Conservation (phyloP, 1,140 invertebrate species). For the Aphelinus atriplicis region DNA sequence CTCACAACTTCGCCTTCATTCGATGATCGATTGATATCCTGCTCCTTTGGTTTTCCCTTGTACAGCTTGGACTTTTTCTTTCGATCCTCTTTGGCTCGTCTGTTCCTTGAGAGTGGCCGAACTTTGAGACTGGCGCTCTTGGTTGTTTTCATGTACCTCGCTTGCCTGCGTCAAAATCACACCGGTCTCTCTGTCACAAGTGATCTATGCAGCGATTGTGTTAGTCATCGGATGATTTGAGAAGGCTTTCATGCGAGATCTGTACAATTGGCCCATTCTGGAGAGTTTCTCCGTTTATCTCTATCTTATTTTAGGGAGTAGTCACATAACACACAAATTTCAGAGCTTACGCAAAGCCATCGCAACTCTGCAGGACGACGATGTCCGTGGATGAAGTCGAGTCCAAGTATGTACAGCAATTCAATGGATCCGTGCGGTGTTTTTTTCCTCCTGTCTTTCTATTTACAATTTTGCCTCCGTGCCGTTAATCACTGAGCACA, state of each 20-base stretch:
- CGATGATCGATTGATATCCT: background rate
- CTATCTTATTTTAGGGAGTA: slow-evolving; percentile 12
- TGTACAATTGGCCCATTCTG: no score
- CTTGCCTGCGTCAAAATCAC: slow-evolving; percentile 24
- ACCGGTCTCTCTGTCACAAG: background rate
- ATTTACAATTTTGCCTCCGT: no score
- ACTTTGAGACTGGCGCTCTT: slow-evolving; percentile 33
- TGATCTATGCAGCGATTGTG: slow-evolving; percentile 1
- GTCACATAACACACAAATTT: background rate
- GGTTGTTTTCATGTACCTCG: slow-evolving; percentile 33
- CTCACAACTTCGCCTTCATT: background rate
- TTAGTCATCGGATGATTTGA: background rate
- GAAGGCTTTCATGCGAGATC: background rate
- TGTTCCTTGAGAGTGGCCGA: background rate
- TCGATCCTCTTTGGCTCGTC: background rate
- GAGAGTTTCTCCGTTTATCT: no score
- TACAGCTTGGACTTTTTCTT: slow-evolving; percentile 25
- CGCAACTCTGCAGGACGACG: no score
- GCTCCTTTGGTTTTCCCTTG: slow-evolving; percentile 10
- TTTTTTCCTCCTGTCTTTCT: no score
- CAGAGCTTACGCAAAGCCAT: no score
- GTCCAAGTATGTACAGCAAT: no score
- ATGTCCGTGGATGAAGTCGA: no score
- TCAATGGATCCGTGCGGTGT: no score
- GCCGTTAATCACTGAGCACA: slow-evolving; percentile 12